phyloP scores from a whole-genome alignment of 2,797 vertebrate species.

The Crocidura indochinensis region DNA sequence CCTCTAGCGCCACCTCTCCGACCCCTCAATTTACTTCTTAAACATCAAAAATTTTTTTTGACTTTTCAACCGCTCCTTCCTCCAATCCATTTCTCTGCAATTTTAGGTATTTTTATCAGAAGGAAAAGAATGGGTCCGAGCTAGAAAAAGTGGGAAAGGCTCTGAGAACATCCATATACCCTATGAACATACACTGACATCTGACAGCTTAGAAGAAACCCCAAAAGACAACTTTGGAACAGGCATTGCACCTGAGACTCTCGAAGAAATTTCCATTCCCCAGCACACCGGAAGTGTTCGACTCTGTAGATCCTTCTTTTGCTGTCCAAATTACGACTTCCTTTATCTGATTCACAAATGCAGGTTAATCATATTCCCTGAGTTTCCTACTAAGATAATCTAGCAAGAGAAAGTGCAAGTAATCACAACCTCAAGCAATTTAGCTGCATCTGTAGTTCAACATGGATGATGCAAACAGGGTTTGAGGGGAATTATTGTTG shows the following conservation, averaged over 20 bases:
- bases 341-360: slow-evolving; percentile 14
- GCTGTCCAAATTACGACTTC: not conserved
- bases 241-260: not conserved
- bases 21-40: slow-evolving; percentile 61
- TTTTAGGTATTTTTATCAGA: not conserved
- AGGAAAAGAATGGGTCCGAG: not conserved
- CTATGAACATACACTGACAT: not conserved
- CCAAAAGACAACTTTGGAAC: not conserved
- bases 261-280: too few species aligned
- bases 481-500: not conserved
- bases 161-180: not conserved
- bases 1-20: too few species aligned
- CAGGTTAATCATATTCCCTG: not conserved
- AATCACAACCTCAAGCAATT: not conserved
- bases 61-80: slow-evolving; percentile 20
- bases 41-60: slow-evolving; percentile 17
- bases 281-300: too few species aligned
- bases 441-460: not conserved
- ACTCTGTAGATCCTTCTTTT: too few species aligned
- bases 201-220: not conserved
- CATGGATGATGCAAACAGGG: not conserved
- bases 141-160: not conserved
- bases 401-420: not conserved
- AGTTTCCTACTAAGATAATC: not conserved
- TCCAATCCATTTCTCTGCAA: not conserved